These are phyloP conservation scores for Eupristina koningsbergeri DNA, from an alignment of 1,140 invertebrate species.

Conservation along the genomic window DNA sequence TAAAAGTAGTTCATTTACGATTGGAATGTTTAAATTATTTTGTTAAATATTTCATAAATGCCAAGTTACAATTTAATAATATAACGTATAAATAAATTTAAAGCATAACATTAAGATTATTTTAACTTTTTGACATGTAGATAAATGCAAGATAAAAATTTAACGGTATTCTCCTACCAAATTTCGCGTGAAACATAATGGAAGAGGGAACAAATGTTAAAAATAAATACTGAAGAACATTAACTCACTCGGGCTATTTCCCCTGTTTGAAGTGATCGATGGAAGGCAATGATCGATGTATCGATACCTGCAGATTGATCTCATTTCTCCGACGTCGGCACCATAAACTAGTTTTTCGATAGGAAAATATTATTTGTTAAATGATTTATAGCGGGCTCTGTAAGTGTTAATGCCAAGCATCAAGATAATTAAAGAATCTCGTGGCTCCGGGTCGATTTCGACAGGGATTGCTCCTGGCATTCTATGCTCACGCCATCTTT, in stretches of 20 bases:
- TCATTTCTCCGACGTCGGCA: background rate
- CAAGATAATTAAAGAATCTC: background rate
- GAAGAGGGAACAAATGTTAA: background rate
- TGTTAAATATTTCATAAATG: too few relatives aligned
- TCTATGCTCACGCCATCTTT: too few relatives aligned
- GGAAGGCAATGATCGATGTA: background rate
- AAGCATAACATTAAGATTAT: background rate
- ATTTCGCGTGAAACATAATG: too few relatives aligned
- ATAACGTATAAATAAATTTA: too few relatives aligned
- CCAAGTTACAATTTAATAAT: background rate
- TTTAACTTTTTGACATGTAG: background rate
- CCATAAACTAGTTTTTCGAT: conserved; percentile 4
- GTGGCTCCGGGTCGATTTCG: too few relatives aligned
- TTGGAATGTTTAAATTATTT: background rate
- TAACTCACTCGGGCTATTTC: background rate
- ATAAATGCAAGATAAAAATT: background rate
- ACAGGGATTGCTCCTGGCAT: too few relatives aligned
- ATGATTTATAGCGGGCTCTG: background rate
- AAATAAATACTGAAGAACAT: background rate
- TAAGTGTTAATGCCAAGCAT: background rate
- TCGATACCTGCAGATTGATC: background rate
- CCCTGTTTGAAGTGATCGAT: background rate
- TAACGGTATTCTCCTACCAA: background rate
- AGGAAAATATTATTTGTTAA: background rate
- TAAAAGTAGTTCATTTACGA: too few relatives aligned